Conservation (phyloP, 2,797 vertebrate species). For the Pelobates cultripes region DNA sequence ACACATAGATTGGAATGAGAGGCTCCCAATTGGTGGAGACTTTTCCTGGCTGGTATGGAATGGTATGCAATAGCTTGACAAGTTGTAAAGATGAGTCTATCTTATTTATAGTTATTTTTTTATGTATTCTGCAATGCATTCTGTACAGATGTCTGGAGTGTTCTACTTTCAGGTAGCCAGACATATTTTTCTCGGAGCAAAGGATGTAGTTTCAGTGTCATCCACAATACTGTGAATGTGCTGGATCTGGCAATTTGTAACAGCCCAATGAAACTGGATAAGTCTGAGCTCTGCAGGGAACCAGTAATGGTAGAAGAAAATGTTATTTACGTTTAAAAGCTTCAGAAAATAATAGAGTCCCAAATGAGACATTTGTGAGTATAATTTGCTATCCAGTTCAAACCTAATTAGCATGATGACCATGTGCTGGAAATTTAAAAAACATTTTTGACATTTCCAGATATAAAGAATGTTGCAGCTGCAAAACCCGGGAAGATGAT, state of each 20-base stretch:
- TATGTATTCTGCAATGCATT: too few relatives aligned
- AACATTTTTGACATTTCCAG: conserved; percentile 43
- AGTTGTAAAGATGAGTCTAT: too few relatives aligned
- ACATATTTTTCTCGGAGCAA: conserved; percentile 10
- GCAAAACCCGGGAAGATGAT: conserved; percentile 27
- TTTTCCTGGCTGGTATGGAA: too few relatives aligned
- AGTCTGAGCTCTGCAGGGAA: conserved; percentile 47
- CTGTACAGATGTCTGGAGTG: too few relatives aligned
- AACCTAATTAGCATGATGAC: conserved; percentile 43
- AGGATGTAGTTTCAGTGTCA: conserved; percentile 28
- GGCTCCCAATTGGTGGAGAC: too few relatives aligned
- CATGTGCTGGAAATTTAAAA: conserved; percentile 18
- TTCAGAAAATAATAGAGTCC: conserved; percentile 54
- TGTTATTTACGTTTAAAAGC: conserved; percentile 57
- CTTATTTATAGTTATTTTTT: too few relatives aligned
- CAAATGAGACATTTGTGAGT: conserved; percentile 56
- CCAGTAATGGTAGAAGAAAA: conserved; percentile 51
- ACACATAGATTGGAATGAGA: too few relatives aligned
- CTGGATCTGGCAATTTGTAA: conserved; percentile 59
- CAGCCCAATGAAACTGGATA: conserved; percentile 60
- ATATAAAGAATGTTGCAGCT: conserved; percentile 45
- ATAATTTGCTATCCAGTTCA: conserved; percentile 37
- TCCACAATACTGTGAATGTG: conserved; percentile 46
- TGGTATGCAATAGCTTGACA: too few relatives aligned
- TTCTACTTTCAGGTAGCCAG: conserved; percentile 40